Evolutionary conservation across 2,797 vertebrate genomes (phyloP).

Genomic region (Peromyscus eremicus): DNA sequence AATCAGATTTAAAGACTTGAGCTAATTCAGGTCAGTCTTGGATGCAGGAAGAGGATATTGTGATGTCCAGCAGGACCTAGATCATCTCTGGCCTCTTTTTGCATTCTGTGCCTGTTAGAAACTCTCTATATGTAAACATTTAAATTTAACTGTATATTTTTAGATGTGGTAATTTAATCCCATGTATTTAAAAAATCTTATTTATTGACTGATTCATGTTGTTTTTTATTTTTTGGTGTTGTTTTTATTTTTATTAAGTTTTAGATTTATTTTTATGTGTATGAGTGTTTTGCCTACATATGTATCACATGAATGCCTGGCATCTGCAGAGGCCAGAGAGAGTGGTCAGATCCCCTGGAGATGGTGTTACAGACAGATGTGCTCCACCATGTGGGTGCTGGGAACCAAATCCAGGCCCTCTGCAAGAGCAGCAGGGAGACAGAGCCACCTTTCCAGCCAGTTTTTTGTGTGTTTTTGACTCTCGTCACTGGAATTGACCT

Average conservation of each 20-base stretch:
- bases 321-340: not conserved
- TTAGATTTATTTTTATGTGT: not conserved
- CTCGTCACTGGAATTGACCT: not conserved
- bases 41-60: not conserved
- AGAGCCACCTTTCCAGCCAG: not conserved
- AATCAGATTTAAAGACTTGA: slow-evolving; percentile 55
- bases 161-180: slow-evolving; percentile 10
- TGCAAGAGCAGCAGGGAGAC: not conserved
- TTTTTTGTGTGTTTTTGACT: not conserved
- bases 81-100: not conserved
- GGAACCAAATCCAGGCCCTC: not conserved
- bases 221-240: too few relatives aligned
- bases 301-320: not conserved
- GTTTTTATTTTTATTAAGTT: not conserved
- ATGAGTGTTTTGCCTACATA: too few relatives aligned
- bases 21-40: not conserved
- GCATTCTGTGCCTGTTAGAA: not conserved
- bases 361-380: not conserved
- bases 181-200: not conserved
- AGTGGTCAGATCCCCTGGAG: not conserved
- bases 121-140: not conserved
- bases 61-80: not conserved
- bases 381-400: not conserved
- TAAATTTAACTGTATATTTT: slow-evolving; percentile 15
- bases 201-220: not conserved